Evolutionary conservation across 2,888 invertebrate genomes (phyloP), one percentile per base, ranked within the genome.

Genomic region (Tinea trinotella): DNA sequence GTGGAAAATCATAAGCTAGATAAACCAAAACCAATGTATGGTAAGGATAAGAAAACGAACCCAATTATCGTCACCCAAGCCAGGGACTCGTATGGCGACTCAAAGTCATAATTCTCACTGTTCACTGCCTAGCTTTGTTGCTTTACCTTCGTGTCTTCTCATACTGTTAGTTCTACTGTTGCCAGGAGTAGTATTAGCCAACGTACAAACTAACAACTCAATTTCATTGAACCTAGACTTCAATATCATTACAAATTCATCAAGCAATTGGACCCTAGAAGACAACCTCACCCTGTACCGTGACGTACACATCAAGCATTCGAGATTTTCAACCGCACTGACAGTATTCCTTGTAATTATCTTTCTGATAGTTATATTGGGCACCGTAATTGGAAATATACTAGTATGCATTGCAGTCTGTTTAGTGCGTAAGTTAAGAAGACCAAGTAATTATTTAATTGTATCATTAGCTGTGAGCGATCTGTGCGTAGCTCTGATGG

Each of bases 381-480:
- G 92, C 59, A 95, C 95, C 2, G 91, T 94, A 58, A 89, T 95
- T 56, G 95, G 95, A 50, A 98, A 99, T 84, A 90, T 97, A 56
- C 87, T 98, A 57, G 98, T 99, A 63, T 98, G 97, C 76, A 91
- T 97, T 30, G 98, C 98, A 56, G 97, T 99, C 54, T 95, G 96
- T 70, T 91, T 97, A 66, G 99, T 99, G 61, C 90, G 97, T 57
- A 95, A 96, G 67, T 84, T 98, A 65, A 91, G 95, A 66, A 90
- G 93, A 64, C 96, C 94, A 53, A 96, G 95, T 80, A 96, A 96
- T 83, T 95, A 96, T 73, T 87, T 96, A 59, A 90, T 98, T 55
- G 97, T 98, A 48, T 98, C 98, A 46, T 86, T 99, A 67, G 99
- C 99, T 57, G 93, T 98, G 58, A 97, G 98, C 62, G 99, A 99